Evolutionary conservation across 2,797 vertebrate species (phyloP).

Genomic region (Sarcophilus harrisii): DNA sequence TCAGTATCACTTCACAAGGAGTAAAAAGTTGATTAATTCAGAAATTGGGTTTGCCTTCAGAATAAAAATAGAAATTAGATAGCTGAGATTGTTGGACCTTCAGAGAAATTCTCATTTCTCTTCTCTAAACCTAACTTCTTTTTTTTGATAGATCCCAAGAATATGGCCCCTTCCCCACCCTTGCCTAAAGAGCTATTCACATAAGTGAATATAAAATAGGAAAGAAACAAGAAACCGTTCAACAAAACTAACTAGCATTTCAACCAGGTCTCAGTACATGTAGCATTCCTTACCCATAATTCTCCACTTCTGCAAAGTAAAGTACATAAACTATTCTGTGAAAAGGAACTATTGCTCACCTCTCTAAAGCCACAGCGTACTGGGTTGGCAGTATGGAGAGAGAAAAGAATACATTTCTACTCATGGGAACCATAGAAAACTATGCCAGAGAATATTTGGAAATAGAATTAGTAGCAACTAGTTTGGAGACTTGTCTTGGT

Average conservation of each 20-base stretch:
- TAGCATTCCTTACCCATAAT: neutral
- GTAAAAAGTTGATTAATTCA: neutral
- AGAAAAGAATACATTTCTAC: neutral
- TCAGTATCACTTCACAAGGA: constrained; percentile 8
- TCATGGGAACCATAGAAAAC: neutral
- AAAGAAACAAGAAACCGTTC: neutral
- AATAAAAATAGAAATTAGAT: neutral
- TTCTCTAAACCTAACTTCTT: neutral
- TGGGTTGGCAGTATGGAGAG: neutral
- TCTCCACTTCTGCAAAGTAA: neutral
- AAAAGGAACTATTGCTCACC: neutral
- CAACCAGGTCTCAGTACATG: neutral
- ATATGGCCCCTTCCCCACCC: neutral
- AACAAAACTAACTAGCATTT: neutral
- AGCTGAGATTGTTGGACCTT: neutral
- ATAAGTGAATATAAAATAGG: neutral
- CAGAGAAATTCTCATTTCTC: constrained; percentile 4
- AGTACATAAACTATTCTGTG: neutral
- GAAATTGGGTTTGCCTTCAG: constrained; percentile 1
- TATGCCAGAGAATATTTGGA: neutral
- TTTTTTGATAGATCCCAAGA: neutral
- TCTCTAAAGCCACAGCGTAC: too few species aligned
- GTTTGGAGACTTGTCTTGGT: neutral
- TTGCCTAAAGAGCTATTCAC: neutral
- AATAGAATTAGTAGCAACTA: neutral